Evolutionary conservation across 2,888 invertebrate species (phyloP).

Genomic region (Schrankia costaestrigalis): DNA sequence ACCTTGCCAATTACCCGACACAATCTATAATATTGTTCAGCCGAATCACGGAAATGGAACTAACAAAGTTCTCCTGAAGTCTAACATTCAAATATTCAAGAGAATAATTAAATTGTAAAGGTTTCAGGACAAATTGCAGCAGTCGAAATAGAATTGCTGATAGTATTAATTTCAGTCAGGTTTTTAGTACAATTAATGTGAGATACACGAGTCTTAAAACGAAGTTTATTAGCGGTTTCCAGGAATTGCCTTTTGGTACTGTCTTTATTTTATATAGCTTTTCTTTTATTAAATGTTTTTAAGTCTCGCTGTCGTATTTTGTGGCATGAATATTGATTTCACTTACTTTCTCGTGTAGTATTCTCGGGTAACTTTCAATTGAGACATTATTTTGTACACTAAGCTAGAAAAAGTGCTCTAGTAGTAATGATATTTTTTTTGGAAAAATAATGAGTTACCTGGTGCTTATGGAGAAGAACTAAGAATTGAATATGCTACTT

Average conservation of each 20-base stretch:
- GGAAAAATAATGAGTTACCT: too few relatives aligned
- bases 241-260: conserved; percentile 47
- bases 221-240: conserved; percentile 46
- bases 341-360: background rate
- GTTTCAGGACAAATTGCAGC: conserved; percentile 55
- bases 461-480: too few relatives aligned
- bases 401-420: too few relatives aligned
- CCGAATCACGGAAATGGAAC: conserved; percentile 40
- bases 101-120: conserved; percentile 60
- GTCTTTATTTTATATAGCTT: conserved; percentile 46
- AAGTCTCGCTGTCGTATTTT: too few relatives aligned
- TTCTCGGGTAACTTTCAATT: too few relatives aligned
- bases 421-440: too few relatives aligned
- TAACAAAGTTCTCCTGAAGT: conserved; percentile 38
- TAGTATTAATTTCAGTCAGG: conserved; percentile 58
- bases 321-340: background rate
- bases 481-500: too few relatives aligned
- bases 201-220: conserved; percentile 39
- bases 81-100: conserved; percentile 46
- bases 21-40: conserved; percentile 47
- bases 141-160: conserved; percentile 39
- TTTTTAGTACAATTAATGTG: conserved; percentile 54
- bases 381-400: too few relatives aligned
- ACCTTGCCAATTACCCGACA: conserved; percentile 43
- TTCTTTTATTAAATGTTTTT: conserved; percentile 40